Base-by-base conservation (phyloP, 2,797 vertebrate species). In the Euphonia xanthogaster region DNA sequence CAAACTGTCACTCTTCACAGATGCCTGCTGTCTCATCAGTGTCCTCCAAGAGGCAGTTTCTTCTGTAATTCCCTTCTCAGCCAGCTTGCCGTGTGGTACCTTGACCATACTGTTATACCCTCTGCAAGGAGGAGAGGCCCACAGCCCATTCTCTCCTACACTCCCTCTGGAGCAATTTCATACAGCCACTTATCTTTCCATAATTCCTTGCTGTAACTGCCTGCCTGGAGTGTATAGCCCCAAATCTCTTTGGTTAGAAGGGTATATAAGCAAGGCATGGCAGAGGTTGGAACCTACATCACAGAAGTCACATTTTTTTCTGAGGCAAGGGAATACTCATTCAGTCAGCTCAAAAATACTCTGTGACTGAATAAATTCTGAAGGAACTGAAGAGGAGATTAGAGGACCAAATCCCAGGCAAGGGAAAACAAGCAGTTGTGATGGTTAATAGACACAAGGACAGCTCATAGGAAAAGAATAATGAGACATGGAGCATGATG, bases 401-500 rank as follows among this genome's bases (percentile, higher is more conserved):
- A 89, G 75, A 88, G 78, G 28, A 96, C 72, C 78, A 80, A 95
- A 93, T 88, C 62, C 72, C 54, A 92, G 62, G 72, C 94, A 93
- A 91, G 94, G 47, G 33, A 94, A 96, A 96, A 96, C 92, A 97
- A 97, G 94, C 92, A 94, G 95, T 96, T 95, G 75, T 94, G 81
- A 88, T 47, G 48, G 77, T 94, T 97, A 95, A 96, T 96, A 95
- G 95, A 97, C 94, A 97, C 90, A 89, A 93, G 82, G 87, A 92
- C 91, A 97, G 96, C 94, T 95, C 94, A 94, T 96, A 96, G 91
- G 91, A 95, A 96, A 96, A 94, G 95, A 93, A 96, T 96, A 96
- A 96, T 96, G 92, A 96, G 96, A 93, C 82, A 66, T 33, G 88
- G 53, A 96, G 94, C 92, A 93, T 94, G 95, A 96, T 96, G 91